Percentiles rank a stretch among this genome's conserved stretches.
phyloP scores from a whole-genome alignment of 2,797 vertebrate species.

The Euthynnus affinis region DNA sequence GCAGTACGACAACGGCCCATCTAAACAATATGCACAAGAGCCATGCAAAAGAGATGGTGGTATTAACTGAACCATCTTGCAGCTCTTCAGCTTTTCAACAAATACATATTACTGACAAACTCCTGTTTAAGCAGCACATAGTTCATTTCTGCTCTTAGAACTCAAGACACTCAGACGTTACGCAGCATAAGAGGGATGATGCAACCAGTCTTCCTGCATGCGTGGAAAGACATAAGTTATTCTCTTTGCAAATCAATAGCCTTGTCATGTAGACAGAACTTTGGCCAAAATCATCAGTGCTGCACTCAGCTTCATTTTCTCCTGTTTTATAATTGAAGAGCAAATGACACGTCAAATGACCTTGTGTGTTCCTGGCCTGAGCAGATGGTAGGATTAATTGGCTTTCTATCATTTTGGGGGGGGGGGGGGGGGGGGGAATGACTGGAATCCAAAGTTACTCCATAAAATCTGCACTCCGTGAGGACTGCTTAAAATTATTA shows the following conservation, averaged over 20 bases:
- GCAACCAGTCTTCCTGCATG: background rate
- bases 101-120: conserved; percentile 19
- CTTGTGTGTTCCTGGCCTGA: conserved; percentile 32
- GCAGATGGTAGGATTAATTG: conserved; percentile 78
- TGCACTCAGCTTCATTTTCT: conserved; percentile 24
- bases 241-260: background rate
- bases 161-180: background rate
- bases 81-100: conserved; percentile 32
- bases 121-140: conserved; percentile 12
- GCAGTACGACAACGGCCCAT: conserved; percentile 14
- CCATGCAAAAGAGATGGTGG: background rate
- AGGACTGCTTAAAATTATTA: conserved; percentile 78
- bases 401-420: conserved; percentile 49
- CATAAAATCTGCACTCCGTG: conserved; percentile 76
- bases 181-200: background rate
- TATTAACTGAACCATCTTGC: conserved; percentile 12
- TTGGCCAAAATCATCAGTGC: conserved; percentile 9
- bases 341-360: conserved; percentile 51
- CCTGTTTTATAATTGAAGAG: conserved; percentile 18
- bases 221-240: conserved; percentile 1
- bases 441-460: conserved; percentile 79
- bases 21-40: background rate
- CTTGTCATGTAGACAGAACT: conserved; percentile 1
- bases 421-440: conserved; percentile 57
- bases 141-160: conserved; percentile 21